Evolutionary conservation across 2,888 invertebrate genomes (phyloP).

Genomic region (Hetaerina titia): DNA sequence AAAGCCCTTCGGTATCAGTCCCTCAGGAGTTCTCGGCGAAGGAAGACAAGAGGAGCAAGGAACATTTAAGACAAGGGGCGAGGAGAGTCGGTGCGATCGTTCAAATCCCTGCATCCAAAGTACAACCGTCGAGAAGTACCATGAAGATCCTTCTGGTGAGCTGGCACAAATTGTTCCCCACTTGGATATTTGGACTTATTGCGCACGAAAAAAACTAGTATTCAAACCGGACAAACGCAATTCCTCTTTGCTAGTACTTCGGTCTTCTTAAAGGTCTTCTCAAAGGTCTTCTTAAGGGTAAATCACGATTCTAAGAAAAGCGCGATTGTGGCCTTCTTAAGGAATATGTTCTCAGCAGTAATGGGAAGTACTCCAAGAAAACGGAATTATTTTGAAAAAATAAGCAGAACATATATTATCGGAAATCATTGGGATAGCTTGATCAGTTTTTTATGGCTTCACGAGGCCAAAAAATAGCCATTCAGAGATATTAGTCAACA

Average conservation of each 20-base stretch:
- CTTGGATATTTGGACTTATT: neutral
- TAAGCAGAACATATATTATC: too few relatives aligned
- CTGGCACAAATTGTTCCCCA: neutral
- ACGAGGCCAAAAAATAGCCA: too few relatives aligned
- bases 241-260: neutral
- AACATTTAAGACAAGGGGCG: neutral
- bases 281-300: too few relatives aligned
- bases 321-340: neutral
- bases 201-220: neutral
- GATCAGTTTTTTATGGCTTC: too few relatives aligned
- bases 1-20: constrained; percentile 54
- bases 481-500: too few relatives aligned
- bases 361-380: too few relatives aligned
- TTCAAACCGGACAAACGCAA: neutral
- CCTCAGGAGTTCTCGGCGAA: constrained; percentile 47
- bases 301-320: neutral
- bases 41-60: neutral
- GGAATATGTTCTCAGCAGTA: too few relatives aligned
- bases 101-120: neutral
- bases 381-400: too few relatives aligned
- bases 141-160: constrained; percentile 66
- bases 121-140: constrained; percentile 10
- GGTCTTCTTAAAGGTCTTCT: too few relatives aligned
- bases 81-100: neutral
- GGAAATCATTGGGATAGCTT: too few relatives aligned